phyloP scores from a whole-genome alignment of 1,140 invertebrate species.

The Drosophila novamexicana region DNA sequence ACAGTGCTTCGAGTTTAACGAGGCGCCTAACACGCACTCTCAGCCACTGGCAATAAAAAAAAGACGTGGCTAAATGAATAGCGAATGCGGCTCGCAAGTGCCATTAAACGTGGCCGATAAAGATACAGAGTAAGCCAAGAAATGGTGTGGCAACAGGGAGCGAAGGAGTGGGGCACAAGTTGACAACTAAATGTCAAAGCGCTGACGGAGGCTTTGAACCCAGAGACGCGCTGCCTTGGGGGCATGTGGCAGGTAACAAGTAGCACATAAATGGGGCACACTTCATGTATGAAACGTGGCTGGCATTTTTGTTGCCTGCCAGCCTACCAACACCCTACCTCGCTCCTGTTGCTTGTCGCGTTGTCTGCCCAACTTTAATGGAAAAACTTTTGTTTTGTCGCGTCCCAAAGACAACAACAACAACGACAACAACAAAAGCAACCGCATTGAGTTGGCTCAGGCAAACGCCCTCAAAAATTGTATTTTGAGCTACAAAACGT shows the following conservation, averaged over 20 bases:
- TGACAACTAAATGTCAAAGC: conserved; percentile 25
- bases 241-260: conserved; percentile 67
- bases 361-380: conserved; percentile 73
- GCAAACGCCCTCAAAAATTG: conserved; percentile 28
- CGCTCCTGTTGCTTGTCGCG: conserved; percentile 10
- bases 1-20: conserved; percentile 47
- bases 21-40: conserved; percentile 41
- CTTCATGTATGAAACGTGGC: conserved; percentile 53
- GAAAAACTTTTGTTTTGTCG: conserved; percentile 82
- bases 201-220: conserved; percentile 33
- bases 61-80: conserved; percentile 60
- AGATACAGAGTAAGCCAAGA: conserved; percentile 19
- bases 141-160: background rate
- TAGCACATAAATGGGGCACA: conserved; percentile 67
- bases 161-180: background rate
- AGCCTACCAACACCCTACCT: background rate
- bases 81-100: conserved; percentile 62
- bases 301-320: conserved; percentile 25
- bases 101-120: conserved; percentile 56
- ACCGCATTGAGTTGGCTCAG: conserved; percentile 4
- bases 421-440: conserved; percentile 13
- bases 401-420: conserved; percentile 37
- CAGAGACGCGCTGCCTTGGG: conserved; percentile 7
- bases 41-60: conserved; percentile 43
- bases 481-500: conserved; percentile 44